phyloP scores from a whole-genome alignment of 2,797 vertebrate species.

The Rhodeus uyekii region DNA sequence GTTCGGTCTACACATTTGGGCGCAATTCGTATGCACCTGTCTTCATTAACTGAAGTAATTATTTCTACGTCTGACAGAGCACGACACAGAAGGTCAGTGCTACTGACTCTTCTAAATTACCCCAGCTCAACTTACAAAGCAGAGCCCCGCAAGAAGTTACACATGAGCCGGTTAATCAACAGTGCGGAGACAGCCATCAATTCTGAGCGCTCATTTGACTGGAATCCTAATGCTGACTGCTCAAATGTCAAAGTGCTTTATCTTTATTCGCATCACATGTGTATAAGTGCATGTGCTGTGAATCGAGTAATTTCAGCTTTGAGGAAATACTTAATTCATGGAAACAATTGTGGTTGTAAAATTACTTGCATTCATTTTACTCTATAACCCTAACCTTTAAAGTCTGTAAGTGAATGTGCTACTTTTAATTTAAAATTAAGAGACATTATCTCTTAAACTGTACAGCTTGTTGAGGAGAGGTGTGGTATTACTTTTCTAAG shows the following conservation, averaged over 20 bases:
- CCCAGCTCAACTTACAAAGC: conserved; percentile 4
- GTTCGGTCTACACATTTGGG: conserved; percentile 53
- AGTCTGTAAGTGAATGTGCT: neutral
- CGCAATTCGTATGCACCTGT: conserved; percentile 52
- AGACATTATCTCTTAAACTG: neutral
- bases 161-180: conserved; percentile 17
- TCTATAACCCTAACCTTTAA: neutral
- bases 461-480: neutral
- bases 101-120: conserved; percentile 36
- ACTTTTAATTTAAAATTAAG: neutral
- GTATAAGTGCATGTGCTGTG: neutral
- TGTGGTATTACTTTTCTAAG: neutral
- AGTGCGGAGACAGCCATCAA: conserved; percentile 28
- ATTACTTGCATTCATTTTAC: neutral
- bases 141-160: conserved; percentile 4
- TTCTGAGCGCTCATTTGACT: conserved; percentile 5
- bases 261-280: neutral
- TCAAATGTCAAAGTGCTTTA: neutral
- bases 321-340: neutral
- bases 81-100: conserved; percentile 62
- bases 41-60: conserved; percentile 68
- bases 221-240: conserved; percentile 20
- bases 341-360: neutral
- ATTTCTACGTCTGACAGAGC: conserved; percentile 62
- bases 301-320: neutral